phyloP scores from a whole-genome alignment of 2,113 vertebrate species.

The Apteryx owenii region DNA sequence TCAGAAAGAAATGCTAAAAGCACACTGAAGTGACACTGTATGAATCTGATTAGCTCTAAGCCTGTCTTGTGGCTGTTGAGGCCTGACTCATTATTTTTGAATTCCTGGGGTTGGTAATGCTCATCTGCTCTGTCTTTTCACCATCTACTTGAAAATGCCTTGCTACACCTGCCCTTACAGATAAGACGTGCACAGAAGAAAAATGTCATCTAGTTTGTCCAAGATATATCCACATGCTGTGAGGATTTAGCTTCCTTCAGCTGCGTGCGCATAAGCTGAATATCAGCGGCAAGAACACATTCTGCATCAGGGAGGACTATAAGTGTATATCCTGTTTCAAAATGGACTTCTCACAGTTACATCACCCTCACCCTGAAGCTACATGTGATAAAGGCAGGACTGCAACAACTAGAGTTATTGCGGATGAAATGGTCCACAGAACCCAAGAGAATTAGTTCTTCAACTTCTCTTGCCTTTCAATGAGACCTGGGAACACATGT shows the following conservation, averaged over 20 bases:
- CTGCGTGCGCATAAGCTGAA: not conserved
- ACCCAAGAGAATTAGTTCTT: not conserved
- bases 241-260: not conserved
- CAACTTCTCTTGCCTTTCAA: not conserved
- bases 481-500: not conserved
- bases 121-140: slow-evolving; percentile 5
- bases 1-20: not conserved
- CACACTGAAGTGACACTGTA: not conserved
- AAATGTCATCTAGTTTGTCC: not conserved
- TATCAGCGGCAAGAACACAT: not conserved
- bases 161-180: not conserved
- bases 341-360: not conserved
- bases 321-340: not conserved
- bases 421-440: not conserved
- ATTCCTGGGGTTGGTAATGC: not conserved
- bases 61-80: not conserved
- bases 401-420: not conserved
- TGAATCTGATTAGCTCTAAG: slow-evolving; percentile 14
- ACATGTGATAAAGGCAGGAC: not conserved
- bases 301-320: not conserved
- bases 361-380: not conserved
- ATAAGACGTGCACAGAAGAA: not conserved
- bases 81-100: not conserved
- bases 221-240: not conserved
- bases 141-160: not conserved